Evolutionary conservation across 2,888 invertebrate species (phyloP).

Genomic region (Meteorus cinctellus): DNA sequence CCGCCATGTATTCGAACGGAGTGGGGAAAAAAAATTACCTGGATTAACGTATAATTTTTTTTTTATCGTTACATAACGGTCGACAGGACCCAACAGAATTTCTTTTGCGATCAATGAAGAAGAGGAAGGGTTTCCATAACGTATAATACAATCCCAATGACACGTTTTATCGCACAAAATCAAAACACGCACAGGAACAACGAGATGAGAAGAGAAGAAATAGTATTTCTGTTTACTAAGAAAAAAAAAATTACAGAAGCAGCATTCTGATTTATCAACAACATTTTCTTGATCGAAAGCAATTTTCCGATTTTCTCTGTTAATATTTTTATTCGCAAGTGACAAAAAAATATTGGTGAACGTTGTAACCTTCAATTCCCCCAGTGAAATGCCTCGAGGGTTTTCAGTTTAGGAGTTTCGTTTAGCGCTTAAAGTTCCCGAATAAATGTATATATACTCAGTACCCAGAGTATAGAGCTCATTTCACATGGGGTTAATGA

Average conservation of each 20-base stretch:
- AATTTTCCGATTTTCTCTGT: too few relatives aligned
- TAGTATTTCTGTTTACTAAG: too few relatives aligned
- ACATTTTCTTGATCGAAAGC: too few relatives aligned
- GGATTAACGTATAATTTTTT: neutral
- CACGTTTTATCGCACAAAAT: slow-evolving; percentile 52
- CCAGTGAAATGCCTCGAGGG: too few relatives aligned
- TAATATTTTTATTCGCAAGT: too few relatives aligned
- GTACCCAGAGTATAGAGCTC: slow-evolving; percentile 39
- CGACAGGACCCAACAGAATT: neutral
- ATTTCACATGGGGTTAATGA: slow-evolving; percentile 66
- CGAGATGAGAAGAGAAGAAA: too few relatives aligned
- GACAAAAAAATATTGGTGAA: too few relatives aligned
- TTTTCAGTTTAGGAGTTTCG: slow-evolving; percentile 61
- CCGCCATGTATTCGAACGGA: too few relatives aligned
- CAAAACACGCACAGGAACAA: neutral
- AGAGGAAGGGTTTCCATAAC: slow-evolving; percentile 17
- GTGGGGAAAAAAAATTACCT: neutral
- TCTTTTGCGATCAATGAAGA: neutral
- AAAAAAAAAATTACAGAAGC: too few relatives aligned
- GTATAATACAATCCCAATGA: slow-evolving; percentile 48
- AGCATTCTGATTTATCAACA: too few relatives aligned
- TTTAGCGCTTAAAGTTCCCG: slow-evolving; percentile 59
- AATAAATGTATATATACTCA: slow-evolving; percentile 42
- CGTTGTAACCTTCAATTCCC: too few relatives aligned
- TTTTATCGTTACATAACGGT: slow-evolving; percentile 1